phyloP scores from a whole-genome alignment of 2,113 vertebrate genomes.

The Cyrtonyx montezumae region DNA sequence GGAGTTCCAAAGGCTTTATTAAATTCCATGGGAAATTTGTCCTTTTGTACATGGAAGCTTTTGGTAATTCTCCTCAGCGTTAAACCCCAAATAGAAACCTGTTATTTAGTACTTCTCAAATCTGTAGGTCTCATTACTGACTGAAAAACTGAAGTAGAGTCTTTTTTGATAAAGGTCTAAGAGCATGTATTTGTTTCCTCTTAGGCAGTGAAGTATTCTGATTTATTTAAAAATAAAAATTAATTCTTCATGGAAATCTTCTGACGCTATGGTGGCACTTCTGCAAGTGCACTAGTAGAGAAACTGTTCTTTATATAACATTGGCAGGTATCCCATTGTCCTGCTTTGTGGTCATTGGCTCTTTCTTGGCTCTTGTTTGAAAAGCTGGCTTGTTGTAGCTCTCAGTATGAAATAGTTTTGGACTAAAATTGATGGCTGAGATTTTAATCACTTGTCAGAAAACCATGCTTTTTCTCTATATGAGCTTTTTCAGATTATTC shows the following conservation, averaged over 20 bases:
- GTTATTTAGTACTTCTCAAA: neutral
- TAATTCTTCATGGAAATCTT: neutral
- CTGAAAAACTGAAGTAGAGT: neutral
- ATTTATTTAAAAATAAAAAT: neutral
- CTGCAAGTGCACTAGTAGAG: neutral
- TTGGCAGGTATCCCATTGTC: neutral
- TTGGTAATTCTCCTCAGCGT: neutral
- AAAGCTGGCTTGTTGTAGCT: neutral
- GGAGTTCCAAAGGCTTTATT: neutral
- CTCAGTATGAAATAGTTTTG: neutral
- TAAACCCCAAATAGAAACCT: neutral
- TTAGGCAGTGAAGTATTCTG: neutral
- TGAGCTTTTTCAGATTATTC: neutral
- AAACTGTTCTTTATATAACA: neutral
- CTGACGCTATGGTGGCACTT: neutral
- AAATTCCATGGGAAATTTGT: neutral
- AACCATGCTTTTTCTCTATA: neutral
- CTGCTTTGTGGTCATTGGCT: fast-evolving
- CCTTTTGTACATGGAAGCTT: neutral
- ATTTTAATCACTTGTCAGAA: neutral
- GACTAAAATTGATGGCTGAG: neutral
- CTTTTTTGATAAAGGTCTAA: neutral
- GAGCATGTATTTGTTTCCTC: neutral
- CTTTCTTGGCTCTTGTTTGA: neutral
- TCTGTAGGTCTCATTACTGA: neutral